Evolutionary conservation across 2,888 invertebrate genomes (phyloP).

Genomic region (Entomobrya proxima): DNA sequence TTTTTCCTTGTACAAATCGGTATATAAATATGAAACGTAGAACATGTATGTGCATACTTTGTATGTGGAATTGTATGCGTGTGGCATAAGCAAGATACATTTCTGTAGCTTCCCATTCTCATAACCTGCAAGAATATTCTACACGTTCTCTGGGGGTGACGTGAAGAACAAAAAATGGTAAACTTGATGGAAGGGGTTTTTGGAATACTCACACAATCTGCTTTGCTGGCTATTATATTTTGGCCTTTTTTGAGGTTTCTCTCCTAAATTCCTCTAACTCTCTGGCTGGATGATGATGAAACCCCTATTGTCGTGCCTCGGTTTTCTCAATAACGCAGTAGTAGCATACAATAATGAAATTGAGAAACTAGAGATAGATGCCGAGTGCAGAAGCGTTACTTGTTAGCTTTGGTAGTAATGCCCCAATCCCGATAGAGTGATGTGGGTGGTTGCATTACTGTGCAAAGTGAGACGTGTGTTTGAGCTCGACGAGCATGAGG

Average conservation of each 20-base stretch:
- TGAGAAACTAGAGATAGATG: no score
- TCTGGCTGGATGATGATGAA: not conserved
- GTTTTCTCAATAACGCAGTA: no score
- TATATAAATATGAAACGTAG: no score
- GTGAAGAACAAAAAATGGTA: conserved; percentile 28
- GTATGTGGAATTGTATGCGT: not conserved
- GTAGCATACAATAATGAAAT: no score
- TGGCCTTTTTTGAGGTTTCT: not conserved
- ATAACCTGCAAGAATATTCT: conserved; percentile 31
- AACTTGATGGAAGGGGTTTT: not conserved
- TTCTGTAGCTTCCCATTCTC: not conserved
- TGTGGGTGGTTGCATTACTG: conserved; percentile 13
- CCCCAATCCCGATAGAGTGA: not conserved
- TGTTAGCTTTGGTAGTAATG: not conserved
- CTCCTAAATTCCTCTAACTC: not conserved
- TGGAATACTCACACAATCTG: not conserved
- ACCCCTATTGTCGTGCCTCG: not conserved
- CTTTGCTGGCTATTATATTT: no score
- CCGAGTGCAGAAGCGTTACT: not conserved
- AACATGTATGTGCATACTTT: no score
- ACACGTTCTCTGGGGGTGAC: conserved; percentile 24
- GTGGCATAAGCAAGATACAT: not conserved
- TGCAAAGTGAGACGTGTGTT: conserved; percentile 23
- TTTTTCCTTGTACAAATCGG: no score
- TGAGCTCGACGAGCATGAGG: not conserved